Percentiles rank a stretch among this genome's conserved stretches.
These are phyloP conservation scores for Saccopteryx leptura DNA, from an alignment of 2,113 vertebrate genomes.

Conservation along the genomic window DNA sequence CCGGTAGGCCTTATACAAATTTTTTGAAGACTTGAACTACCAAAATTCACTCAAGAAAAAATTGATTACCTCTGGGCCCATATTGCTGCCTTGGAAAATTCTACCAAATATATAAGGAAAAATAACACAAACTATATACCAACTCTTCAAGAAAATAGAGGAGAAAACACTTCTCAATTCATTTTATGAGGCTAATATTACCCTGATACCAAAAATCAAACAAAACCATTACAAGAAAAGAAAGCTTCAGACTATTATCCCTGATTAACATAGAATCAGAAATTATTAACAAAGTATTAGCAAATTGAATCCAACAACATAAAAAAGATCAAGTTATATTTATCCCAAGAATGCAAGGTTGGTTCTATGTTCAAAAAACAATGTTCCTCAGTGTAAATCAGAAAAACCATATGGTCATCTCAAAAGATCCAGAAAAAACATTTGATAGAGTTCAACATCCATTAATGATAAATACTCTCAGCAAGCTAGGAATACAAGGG, in stretches of 20 bases:
- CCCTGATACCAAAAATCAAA: not conserved
- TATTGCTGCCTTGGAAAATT: not conserved
- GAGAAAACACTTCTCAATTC: not conserved
- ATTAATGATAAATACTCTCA: not conserved
- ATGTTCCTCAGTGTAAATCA: not conserved
- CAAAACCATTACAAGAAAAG: not conserved
- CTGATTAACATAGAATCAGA: not conserved
- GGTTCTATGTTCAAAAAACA: not conserved
- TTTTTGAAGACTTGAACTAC: too few relatives aligned
- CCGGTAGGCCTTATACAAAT: too few relatives aligned
- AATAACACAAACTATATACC: not conserved
- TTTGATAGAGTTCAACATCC: not conserved
- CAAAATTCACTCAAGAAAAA: too few relatives aligned
- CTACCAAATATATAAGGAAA: not conserved
- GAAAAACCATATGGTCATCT: not conserved
- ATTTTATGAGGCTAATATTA: not conserved
- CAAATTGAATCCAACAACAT: not conserved
- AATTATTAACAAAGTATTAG: not conserved
- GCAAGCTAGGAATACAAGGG: not conserved
- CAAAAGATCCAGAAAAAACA: not conserved
- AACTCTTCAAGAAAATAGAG: constrained; percentile 8
- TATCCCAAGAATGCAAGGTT: not conserved
- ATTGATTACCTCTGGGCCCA: not conserved
- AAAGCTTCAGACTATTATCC: not conserved
- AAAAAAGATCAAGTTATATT: not conserved